Base-by-base conservation (phyloP, 2,797 vertebrate species). In the Pangasius larnaudii region DNA sequence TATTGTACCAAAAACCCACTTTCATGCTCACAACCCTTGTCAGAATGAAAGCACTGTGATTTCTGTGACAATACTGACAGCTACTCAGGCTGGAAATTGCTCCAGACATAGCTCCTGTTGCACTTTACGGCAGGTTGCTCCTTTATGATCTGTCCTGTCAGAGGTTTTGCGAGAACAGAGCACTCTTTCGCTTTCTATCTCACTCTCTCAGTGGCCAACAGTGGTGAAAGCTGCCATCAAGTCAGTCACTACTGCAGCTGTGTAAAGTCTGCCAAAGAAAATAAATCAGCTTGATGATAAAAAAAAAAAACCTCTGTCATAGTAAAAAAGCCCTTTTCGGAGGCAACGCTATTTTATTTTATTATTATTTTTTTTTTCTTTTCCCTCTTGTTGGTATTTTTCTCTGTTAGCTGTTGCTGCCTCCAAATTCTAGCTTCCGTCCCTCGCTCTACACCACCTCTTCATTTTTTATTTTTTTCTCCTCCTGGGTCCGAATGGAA, bases 401-500 rank as follows among this genome's bases (percentile, higher is more conserved):
- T 91, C 86, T 85, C 88, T 93, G 93, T 94, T 92, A 94, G 91
- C 91, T 90, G 90, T 79, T 89, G 88, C 89, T 75, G 78, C 85
- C 88, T 84, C 61, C 9, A 65, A 46, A n/a, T 42, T 63, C 56
- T 1, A 18, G 24, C 24, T 59, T 63, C 80, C 2, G 3, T 88
- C 91, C 91, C 87, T 89, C 87, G 87, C 89, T 90, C 90, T 86
- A 91, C 87, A 92, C 93, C 93, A 91, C 90, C 92, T 85, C 78
- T 46, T 83, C 84, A 89, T 89, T 90, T 89, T 90, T n/a, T n/a
- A n/a, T n/a, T 91, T 92, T 89, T 89, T 89, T 75, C 88, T 95
- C 85, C 87, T 82, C 39, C 93, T 91, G 89, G 93, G 92, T 90
- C 93, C 91, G 95, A 95, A 96, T 94, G 93, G 83, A 94, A 94